phyloP scores from a whole-genome alignment of 92 coral and sea anemone species.

The Desmophyllum pertusum region DNA sequence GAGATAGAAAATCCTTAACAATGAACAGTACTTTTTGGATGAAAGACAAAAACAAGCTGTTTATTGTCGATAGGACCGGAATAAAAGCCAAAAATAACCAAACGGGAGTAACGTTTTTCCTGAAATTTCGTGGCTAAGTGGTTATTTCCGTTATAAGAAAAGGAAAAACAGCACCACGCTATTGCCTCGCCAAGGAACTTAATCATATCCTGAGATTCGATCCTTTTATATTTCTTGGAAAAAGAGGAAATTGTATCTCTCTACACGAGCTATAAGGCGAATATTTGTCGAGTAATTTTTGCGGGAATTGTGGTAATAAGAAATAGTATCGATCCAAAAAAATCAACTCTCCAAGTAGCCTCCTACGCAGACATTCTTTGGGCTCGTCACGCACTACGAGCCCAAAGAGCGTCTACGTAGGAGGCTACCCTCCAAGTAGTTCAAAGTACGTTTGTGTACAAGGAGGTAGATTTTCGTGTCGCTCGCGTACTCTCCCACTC shows the following conservation, averaged over 20 bases:
- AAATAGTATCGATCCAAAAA: background rate
- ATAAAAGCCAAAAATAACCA: background rate
- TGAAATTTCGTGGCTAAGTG: background rate
- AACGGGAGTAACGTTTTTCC: background rate
- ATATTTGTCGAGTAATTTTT: background rate
- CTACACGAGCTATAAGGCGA: background rate
- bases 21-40: background rate
- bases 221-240: background rate
- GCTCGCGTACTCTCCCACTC: no score
- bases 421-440: no score
- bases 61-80: background rate
- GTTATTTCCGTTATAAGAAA: background rate
- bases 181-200: background rate
- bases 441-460: background rate
- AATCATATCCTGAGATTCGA: background rate
- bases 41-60: background rate
- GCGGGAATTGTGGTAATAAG: background rate
- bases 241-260: background rate
- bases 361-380: no score
- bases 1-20: background rate
- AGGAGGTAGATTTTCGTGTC: no score
- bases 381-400: no score
- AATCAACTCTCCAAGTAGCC: background rate
- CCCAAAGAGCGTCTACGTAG: no score
- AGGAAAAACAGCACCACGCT: background rate